Evolutionary conservation across 2,113 vertebrate genomes (phyloP), one percentile per base, ranked within the genome.

Genomic region (Macrotus californicus): DNA sequence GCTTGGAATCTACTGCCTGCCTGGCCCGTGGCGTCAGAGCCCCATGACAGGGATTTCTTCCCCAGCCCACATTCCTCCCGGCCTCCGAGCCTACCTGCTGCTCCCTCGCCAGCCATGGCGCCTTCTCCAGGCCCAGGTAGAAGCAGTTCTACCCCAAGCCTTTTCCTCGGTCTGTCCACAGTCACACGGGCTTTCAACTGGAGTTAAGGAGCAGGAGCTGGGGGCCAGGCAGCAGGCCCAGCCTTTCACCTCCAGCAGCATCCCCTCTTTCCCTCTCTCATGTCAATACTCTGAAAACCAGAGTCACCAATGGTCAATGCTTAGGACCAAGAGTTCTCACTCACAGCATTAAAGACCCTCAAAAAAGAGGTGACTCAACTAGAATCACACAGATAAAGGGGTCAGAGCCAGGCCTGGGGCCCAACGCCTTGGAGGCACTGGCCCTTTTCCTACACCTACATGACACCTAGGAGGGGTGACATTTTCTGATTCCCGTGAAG

Each of bases 1-100:
- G 93, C 89, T 93, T 96, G 87, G 94, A 98, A 93, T 93, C 97
- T 73, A 21, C 87, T 7, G 12, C 69, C 70, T 56, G 70, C 95
- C 93, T 56, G 70, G 76, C 64, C 83, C 0, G 0, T 26, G 80
- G 66, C 39, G 41, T 83, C 94, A 41, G 94, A 31, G 39, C 82
- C 86, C 36, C 31, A 0, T 36, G 94, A 95, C 69, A 52, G 89
- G 90, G 96, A 98, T 80, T 80, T 48, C 69, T 41, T 89, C 85
- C 85, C 93, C 95, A 93, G 97, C 70, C 93, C 56, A 72, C 76
- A 75, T 75, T 87, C 70, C 76, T 90, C 70, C 91, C 48, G 24
- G 83, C 75, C 61, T 82, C 94, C 8, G 36, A 64, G 61, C 75
- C 82, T 96, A 96, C 96, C 97, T 96, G 93, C 24, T 73, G 72